These are phyloP conservation scores for Trichonephila clavipes DNA, from an alignment of 1,140 invertebrate species.

Conservation along the genomic window DNA sequence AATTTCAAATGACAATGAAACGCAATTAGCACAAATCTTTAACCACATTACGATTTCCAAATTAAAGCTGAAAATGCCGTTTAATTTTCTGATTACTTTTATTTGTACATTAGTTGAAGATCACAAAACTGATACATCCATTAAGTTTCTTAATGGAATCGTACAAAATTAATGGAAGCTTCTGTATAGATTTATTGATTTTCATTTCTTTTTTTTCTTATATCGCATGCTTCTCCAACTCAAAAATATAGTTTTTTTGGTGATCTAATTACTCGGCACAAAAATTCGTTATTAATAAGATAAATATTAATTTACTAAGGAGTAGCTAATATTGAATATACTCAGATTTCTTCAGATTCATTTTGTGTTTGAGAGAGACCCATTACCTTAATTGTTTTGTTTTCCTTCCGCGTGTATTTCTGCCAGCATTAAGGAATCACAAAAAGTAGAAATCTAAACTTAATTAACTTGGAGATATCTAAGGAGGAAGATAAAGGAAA, in stretches of 20 bases:
- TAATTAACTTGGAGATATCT: conserved; percentile 26
- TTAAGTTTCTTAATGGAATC: conserved; percentile 21
- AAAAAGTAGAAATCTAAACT: neutral
- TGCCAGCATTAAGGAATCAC: neutral
- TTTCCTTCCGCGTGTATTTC: neutral
- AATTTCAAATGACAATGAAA: neutral
- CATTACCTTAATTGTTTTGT: conserved; percentile 51
- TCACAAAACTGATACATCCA: conserved; percentile 19
- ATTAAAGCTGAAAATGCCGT: conserved; percentile 1
- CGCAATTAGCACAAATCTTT: neutral
- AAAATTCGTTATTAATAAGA: conserved; percentile 45
- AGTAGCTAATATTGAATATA: conserved; percentile 1
- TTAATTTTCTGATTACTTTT: conserved; percentile 15
- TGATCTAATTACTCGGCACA: conserved; percentile 18
- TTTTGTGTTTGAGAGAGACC: neutral
- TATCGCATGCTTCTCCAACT: too few species aligned
- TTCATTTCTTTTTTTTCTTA: neutral
- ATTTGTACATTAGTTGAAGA: conserved; percentile 28
- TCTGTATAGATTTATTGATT: conserved; percentile 17
- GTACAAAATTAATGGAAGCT: neutral
- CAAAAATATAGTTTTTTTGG: conserved; percentile 24
- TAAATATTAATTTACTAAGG: conserved; percentile 36
- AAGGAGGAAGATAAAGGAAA: neutral
- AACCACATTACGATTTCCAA: neutral
- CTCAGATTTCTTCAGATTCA: neutral